Evolutionary conservation across 2,888 invertebrate genomes (phyloP), one percentile per base, ranked within the genome.

Genomic region (Lithosia quadra): DNA sequence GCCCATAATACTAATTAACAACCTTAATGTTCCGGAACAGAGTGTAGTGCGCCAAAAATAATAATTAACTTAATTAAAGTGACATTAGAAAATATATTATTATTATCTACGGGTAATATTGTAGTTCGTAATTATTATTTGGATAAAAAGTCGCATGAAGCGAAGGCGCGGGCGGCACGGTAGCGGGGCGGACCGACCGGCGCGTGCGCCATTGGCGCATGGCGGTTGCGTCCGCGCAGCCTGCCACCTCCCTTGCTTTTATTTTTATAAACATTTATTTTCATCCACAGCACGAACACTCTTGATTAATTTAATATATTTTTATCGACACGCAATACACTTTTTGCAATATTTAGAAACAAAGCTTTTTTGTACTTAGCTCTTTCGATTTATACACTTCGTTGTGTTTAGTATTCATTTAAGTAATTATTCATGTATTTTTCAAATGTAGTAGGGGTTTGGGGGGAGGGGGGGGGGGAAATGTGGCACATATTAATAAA

Each of bases 231-330:
- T 73, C 68, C 73, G 74, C 69, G 75, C 79, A 84, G 83, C 79
- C 78, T 71, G 82, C 69, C 78, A 68, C 86, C 78, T 73, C 79
- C 67, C 78, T 81, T 73, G 76, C 84, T 86, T 86, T 86, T 85
- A 84, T 86, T 87, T 84, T 85, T 83, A 82, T 69, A 77, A 83
- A 85, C 83, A 84, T 82, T 86, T 87, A 88, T 88, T 87, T 84
- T 84, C 81, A 85, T 78, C 80, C 84, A 67, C 80, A 74, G 79
- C 89, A 89, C 89, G 91, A 90, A 88, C 86, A 77, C 76, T 82
- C 84, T 86, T 92, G 92, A 92, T 94, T 92, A 93, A 93, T 93
- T 92, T 90, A 91, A 92, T 92, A 92, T 90, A 91, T 91, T 91
- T 90, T 90, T 86, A 90, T 85, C 84, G 84, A 85, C 91, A 91